Conservation (phyloP, 2,797 vertebrate genomes). For the Microctenopoma stevenorrisi region DNA sequence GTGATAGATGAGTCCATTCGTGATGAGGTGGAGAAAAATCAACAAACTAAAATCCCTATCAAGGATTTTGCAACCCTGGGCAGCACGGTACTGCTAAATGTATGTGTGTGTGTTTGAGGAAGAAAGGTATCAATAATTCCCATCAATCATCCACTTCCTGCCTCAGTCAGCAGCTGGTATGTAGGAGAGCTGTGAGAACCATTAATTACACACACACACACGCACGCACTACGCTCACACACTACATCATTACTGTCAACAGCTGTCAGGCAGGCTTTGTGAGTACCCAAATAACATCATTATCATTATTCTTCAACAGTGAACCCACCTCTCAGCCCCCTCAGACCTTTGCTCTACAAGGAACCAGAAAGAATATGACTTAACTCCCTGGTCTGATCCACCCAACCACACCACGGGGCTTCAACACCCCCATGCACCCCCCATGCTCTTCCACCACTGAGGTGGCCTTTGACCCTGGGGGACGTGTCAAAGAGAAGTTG, state of each 20-base stretch:
- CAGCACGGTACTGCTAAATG: constrained; percentile 38
- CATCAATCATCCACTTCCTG: constrained; percentile 81
- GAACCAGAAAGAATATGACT: constrained; percentile 67
- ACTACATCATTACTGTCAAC: constrained; percentile 81
- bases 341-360: constrained; percentile 63
- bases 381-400: constrained; percentile 43
- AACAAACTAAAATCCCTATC: constrained; percentile 70
- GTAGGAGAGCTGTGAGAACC: constrained; percentile 75
- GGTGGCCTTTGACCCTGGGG: constrained; percentile 72
- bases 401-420: constrained; percentile 38
- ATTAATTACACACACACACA: constrained; percentile 73
- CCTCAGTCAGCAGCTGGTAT: constrained; percentile 81
- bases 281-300: constrained; percentile 79
- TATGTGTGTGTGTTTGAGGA: constrained; percentile 59
- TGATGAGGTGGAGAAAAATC: constrained; percentile 67
- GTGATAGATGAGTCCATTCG: constrained; percentile 75
- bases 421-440: constrained; percentile 55
- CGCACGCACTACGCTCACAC: constrained; percentile 38
- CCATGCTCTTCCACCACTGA: constrained; percentile 67
- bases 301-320: constrained; percentile 80
- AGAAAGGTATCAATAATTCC: constrained; percentile 77
- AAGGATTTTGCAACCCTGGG: constrained; percentile 52
- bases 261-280: constrained; percentile 76
- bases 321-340: constrained; percentile 66
- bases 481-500: constrained; percentile 76